Evolutionary conservation across 1,140 invertebrate species (phyloP).

Genomic region (Panagrolaimus sp.): DNA sequence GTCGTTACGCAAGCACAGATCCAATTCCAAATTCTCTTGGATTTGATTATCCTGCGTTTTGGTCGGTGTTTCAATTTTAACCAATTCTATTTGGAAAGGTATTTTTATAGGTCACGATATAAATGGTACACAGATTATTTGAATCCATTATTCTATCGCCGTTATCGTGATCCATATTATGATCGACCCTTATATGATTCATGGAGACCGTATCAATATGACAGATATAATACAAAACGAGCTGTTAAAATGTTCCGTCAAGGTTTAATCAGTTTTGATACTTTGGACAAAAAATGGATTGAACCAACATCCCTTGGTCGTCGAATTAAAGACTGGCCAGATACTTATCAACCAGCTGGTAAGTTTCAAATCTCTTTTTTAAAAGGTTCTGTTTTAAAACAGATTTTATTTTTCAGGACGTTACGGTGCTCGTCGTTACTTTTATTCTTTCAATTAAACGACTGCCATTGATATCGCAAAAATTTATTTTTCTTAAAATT

Average conservation of each 20-base stretch:
- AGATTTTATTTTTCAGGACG: not conserved
- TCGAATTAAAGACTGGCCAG: conserved; percentile 54
- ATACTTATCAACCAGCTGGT: conserved; percentile 53
- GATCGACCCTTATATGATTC: conserved; percentile 57
- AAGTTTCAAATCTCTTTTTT: conserved; percentile 14
- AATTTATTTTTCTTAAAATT: no score
- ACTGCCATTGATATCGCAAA: conserved; percentile 1
- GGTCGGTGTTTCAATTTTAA: not conserved
- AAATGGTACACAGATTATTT: conserved; percentile 57
- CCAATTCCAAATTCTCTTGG: conserved; percentile 53
- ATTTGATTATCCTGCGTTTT: conserved; percentile 44
- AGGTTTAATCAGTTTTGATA: conserved; percentile 47
- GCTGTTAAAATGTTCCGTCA: conserved; percentile 58
- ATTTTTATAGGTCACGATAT: conserved; percentile 45
- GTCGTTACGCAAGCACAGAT: conserved; percentile 50
- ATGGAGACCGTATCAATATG: conserved; percentile 51
- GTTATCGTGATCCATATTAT: conserved; percentile 57
- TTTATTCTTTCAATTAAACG: conserved; percentile 14
- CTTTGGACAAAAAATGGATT: conserved; percentile 59
- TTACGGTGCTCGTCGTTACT: conserved; percentile 11
- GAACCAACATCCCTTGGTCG: conserved; percentile 47
- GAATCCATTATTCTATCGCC: conserved; percentile 53
- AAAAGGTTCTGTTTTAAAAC: conserved; percentile 11
- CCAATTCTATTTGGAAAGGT: not conserved
- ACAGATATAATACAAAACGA: conserved; percentile 49